phyloP scores from a whole-genome alignment of 2,113 vertebrate species.

The Neomonachus schauinslandi region DNA sequence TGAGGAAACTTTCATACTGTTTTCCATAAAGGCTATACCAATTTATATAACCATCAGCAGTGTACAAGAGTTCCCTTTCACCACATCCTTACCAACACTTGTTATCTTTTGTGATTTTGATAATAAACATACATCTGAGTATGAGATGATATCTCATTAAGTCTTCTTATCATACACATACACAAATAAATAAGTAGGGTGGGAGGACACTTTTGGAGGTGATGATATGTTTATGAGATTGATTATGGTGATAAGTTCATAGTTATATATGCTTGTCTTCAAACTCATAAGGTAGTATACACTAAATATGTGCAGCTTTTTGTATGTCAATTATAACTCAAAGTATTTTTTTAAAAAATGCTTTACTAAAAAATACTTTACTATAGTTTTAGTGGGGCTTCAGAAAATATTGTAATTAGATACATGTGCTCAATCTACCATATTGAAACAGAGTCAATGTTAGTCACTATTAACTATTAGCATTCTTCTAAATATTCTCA shows the following conservation, averaged over 20 bases:
- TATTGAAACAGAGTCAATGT: neutral
- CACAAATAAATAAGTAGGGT: neutral
- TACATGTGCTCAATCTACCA: neutral
- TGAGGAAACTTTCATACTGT: neutral
- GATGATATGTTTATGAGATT: neutral
- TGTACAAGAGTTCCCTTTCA: neutral
- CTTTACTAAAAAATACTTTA: neutral
- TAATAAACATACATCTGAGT: neutral
- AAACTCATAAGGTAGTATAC: neutral
- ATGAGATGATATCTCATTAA: neutral
- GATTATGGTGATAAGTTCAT: neutral
- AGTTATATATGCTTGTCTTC: neutral
- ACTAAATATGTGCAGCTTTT: neutral
- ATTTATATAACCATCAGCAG: neutral
- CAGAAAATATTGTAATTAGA: neutral
- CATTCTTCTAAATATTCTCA: constrained; percentile 13
- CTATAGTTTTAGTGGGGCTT: neutral
- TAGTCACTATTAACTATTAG: neutral
- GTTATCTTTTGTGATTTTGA: neutral
- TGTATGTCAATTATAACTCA: neutral
- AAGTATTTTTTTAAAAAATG: neutral
- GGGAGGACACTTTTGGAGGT: neutral
- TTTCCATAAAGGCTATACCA: neutral
- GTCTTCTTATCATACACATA: neutral
- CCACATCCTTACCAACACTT: neutral